A percentile compares a stretch with the other conserved stretches of the same genome.
Evolutionary conservation across 2,888 invertebrate species (phyloP).

Genomic region (Dolomedes plantarius): DNA sequence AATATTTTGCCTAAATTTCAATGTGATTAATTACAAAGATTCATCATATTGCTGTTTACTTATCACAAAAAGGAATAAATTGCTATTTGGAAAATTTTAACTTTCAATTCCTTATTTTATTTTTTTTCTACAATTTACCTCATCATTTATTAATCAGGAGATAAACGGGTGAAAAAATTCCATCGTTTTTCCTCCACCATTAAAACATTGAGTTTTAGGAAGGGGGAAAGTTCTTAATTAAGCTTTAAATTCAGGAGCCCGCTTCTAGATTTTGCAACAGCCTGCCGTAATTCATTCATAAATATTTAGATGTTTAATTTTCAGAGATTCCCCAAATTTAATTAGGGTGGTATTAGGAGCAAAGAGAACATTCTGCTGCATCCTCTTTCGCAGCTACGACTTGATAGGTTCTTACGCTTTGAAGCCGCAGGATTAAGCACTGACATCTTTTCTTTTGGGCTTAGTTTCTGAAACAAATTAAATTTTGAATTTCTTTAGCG

Average conservation of each 20-base stretch:
- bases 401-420: slow-evolving; percentile 56
- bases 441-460: slow-evolving; percentile 53
- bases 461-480: slow-evolving; percentile 52
- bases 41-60: background rate
- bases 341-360: slow-evolving; percentile 50
- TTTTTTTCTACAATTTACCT: slow-evolving; percentile 17
- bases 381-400: slow-evolving; percentile 23
- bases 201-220: slow-evolving; percentile 22
- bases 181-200: slow-evolving; percentile 13
- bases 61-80: slow-evolving; percentile 19
- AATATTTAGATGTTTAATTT: slow-evolving; percentile 66
- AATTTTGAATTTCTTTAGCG: slow-evolving; percentile 53
- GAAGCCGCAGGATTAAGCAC: slow-evolving; percentile 52
- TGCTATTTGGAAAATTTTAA: background rate
- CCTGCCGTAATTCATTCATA: slow-evolving; percentile 36
- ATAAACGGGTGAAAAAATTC: slow-evolving; percentile 14
- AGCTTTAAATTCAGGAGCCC: slow-evolving; percentile 52
- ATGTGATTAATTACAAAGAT: no score
- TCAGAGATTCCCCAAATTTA: slow-evolving; percentile 63
- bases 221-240: slow-evolving; percentile 41
- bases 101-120: background rate
- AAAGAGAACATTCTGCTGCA: slow-evolving; percentile 33
- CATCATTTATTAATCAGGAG: slow-evolving; percentile 41
- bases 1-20: no score
- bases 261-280: slow-evolving; percentile 15